Base-by-base conservation (phyloP, 1,140 invertebrate genomes). In the Luehdorfia chinensis region DNA sequence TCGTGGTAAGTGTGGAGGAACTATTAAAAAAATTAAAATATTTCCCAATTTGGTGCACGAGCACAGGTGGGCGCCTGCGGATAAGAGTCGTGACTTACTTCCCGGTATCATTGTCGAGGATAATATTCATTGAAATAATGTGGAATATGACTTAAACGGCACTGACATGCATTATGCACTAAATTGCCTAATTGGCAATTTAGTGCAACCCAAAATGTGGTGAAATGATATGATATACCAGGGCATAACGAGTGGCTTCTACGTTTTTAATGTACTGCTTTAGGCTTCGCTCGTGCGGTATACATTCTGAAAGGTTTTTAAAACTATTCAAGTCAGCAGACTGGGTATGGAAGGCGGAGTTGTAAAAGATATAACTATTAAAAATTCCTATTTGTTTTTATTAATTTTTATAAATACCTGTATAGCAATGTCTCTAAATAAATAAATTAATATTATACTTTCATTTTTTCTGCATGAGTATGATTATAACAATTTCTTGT, bases 51-150 rank as follows among this genome's bases (percentile, higher is more conserved):
- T 72, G 50, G 51, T 60, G 52, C 55, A 51, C 65, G 50, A 59
- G 63, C 75, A 71, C 80, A 84, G 77, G 77, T 84, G 77, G 67
- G 51, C 66, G 69, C 69, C 75, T 63, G 53, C 62, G 53, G 71
- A 66, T 18, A 33, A 27, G 33, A 62, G 67, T 79, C 80, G 77
- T 84, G 77, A 84, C 77, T 84, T 81, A 81, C 74, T 59, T 13
- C 66, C 37, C 51, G 33, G 55, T 47, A 53, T 64, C 65, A 71
- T 80, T 80, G 71, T 77, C 58, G 13, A 67, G 57, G 54, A 57
- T 63, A 62, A 66, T 19, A 62, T 58, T 63, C 55, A 60, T 66
- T 60, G 62, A 66, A 68, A 65, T 67, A 67, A 74, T 59, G 60
- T 50, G 51, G 59, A 66, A 59, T 75, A 65, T 55, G 49, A 54